These are phyloP conservation scores for Haliclona indistincta DNA, from an alignment of 37 sponge, comb jelly and placozoan species.

Conservation along the genomic window DNA sequence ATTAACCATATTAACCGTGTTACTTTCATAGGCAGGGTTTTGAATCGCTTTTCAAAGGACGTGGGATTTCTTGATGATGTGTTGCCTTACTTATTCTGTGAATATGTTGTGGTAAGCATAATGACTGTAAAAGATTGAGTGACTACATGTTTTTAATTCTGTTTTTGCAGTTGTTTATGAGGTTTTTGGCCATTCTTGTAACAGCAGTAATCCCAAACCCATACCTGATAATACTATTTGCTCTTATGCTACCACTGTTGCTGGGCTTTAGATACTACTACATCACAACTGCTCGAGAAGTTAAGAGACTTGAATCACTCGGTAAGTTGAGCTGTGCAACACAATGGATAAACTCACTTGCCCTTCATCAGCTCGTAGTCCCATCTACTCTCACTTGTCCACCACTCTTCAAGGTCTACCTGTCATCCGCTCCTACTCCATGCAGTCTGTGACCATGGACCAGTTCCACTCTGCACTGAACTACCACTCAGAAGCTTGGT, in stretches of 20 bases:
- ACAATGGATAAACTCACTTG: too few relatives aligned
- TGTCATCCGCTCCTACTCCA: constrained; percentile 63
- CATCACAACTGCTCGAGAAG: constrained; percentile 58
- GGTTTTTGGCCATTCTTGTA: constrained; percentile 51
- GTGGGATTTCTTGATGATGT: constrained; percentile 28
- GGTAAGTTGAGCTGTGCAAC: too few relatives aligned
- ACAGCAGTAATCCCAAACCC: constrained; percentile 49
- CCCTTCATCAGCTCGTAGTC: constrained; percentile 93
- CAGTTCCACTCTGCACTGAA: constrained; percentile 54
- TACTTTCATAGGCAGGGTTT: constrained; percentile 44
- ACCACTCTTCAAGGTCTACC: constrained; percentile 77
- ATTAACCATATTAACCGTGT: too few relatives aligned
- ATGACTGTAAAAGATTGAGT: background rate
- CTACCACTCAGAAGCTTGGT: constrained; percentile 71
- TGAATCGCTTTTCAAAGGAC: constrained; percentile 61
- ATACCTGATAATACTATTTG: constrained; percentile 48
- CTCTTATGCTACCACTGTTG: constrained; percentile 31
- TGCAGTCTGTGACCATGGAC: too few relatives aligned
- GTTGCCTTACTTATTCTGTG: constrained; percentile 12
- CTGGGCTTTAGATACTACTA: constrained; percentile 53
- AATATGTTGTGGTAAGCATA: constrained; percentile 21
- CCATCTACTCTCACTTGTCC: constrained; percentile 83
- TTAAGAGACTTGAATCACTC: constrained; percentile 81
- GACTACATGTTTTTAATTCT: background rate
- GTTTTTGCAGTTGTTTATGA: constrained; percentile 32